A percentile compares a stretch with the other conserved stretches of the same genome.
phyloP scores from a whole-genome alignment of 2,888 invertebrate genomes.

The Augochlorella aurata region DNA sequence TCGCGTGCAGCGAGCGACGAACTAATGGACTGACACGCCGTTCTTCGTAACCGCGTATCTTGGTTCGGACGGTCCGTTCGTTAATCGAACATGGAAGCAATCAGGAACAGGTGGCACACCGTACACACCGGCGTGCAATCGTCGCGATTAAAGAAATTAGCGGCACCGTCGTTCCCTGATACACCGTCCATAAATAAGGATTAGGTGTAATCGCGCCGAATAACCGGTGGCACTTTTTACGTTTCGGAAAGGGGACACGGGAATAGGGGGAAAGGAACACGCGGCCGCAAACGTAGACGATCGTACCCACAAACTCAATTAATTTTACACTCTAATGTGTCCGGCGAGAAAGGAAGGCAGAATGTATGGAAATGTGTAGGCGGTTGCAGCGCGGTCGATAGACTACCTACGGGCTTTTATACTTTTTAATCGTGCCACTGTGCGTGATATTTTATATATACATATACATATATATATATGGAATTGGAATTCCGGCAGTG shows the following conservation, averaged over 20 bases:
- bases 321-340: conserved; percentile 32
- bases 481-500: neutral
- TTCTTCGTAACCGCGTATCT: conserved; percentile 4
- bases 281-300: conserved; percentile 15
- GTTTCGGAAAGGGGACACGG: too few species aligned
- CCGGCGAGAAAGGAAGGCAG: neutral
- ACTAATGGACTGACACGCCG: neutral
- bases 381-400: neutral
- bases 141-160: conserved; percentile 64
- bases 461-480: too few species aligned
- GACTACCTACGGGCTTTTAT: conserved; percentile 3
- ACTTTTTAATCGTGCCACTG: conserved; percentile 4
- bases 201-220: conserved; percentile 64
- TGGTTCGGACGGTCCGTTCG: conserved; percentile 1
- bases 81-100: conserved; percentile 30
- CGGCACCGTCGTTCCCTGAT: conserved; percentile 33
- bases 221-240: conserved; percentile 50
- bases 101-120: conserved; percentile 41
- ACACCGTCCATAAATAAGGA: conserved; percentile 67
- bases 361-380: conserved; percentile 4
- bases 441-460: neutral
- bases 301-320: conserved; percentile 38
- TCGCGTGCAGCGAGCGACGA: neutral
- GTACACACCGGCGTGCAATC: conserved; percentile 32
- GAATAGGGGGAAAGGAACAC: conserved; percentile 23